phyloP scores from a whole-genome alignment of 2,888 invertebrate species.

The Plebejus argus region DNA sequence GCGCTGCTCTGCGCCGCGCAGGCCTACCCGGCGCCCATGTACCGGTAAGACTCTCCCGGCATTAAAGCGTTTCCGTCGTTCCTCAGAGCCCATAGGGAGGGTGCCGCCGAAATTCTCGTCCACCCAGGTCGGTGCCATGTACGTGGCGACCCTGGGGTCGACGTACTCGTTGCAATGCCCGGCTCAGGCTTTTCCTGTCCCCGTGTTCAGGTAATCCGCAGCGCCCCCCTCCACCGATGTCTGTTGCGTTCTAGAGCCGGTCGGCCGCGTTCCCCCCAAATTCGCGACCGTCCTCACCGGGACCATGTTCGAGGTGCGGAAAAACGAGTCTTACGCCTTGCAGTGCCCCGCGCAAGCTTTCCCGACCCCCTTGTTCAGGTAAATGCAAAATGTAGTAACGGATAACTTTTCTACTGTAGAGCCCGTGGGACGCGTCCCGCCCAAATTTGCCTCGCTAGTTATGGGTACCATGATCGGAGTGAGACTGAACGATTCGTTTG shows the following conservation, averaged over 20 bases:
- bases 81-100: slow-evolving; percentile 71
- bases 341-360: slow-evolving; percentile 86
- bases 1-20: slow-evolving; percentile 86
- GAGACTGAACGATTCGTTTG: slow-evolving; percentile 69
- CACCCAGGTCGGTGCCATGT: slow-evolving; percentile 79
- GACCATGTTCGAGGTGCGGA: slow-evolving; percentile 79
- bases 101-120: slow-evolving; percentile 71
- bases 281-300: slow-evolving; percentile 78
- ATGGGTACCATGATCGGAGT: slow-evolving; percentile 82
- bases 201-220: slow-evolving; percentile 70
- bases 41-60: slow-evolving; percentile 81
- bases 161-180: slow-evolving; percentile 85
- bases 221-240: slow-evolving; percentile 44
- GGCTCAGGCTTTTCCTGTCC: slow-evolving; percentile 83
- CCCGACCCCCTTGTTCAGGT: slow-evolving; percentile 80
- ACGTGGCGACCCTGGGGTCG: slow-evolving; percentile 73
- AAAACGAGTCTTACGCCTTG: slow-evolving; percentile 70
- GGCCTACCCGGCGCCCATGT: slow-evolving; percentile 85
- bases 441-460: slow-evolving; percentile 83
- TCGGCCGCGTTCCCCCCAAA: slow-evolving; percentile 75
- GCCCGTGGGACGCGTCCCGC: slow-evolving; percentile 85
- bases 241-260: slow-evolving; percentile 51
- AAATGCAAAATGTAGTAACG: slow-evolving; percentile 44
- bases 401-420: slow-evolving; percentile 66
- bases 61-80: slow-evolving; percentile 51